Evolutionary conservation across 2,888 invertebrate genomes (phyloP).

Genomic region (Trimorus sp.): DNA sequence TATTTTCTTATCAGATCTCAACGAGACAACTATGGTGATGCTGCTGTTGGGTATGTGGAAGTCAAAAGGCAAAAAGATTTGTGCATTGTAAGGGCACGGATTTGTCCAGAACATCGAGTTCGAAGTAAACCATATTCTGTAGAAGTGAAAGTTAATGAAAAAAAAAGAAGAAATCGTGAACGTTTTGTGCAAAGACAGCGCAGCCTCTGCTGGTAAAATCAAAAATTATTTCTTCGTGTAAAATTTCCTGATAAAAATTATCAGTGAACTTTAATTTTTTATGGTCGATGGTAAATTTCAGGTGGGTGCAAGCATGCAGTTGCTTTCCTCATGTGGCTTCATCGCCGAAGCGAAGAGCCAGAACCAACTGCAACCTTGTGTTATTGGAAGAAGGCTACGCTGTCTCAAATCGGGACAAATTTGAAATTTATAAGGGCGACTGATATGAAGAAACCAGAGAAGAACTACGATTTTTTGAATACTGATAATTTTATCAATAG

Average conservation of each 20-base stretch:
- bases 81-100: constrained; percentile 23
- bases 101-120: constrained; percentile 42
- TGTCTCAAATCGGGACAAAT: constrained; percentile 50
- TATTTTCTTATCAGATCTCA: constrained; percentile 18
- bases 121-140: constrained; percentile 39
- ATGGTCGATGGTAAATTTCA: constrained; percentile 3
- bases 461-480: not conserved
- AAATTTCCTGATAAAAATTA: no score
- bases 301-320: constrained; percentile 63
- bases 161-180: constrained; percentile 18
- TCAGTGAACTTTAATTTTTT: not conserved
- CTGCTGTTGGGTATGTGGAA: constrained; percentile 36
- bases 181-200: constrained; percentile 41
- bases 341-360: constrained; percentile 65
- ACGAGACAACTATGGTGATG: constrained; percentile 39
- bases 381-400: constrained; percentile 62
- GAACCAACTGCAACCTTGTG: constrained; percentile 59
- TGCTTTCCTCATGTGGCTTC: constrained; percentile 66
- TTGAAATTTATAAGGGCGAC: constrained; percentile 35
- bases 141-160: constrained; percentile 14
- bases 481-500: constrained; percentile 14
- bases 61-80: constrained; percentile 2
- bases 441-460: constrained; percentile 14
- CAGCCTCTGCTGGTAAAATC: constrained; percentile 45
- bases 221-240: no score